phyloP scores from a whole-genome alignment of 53 echinoderm and acorn worm species.

The Apostichopus leukothele region DNA sequence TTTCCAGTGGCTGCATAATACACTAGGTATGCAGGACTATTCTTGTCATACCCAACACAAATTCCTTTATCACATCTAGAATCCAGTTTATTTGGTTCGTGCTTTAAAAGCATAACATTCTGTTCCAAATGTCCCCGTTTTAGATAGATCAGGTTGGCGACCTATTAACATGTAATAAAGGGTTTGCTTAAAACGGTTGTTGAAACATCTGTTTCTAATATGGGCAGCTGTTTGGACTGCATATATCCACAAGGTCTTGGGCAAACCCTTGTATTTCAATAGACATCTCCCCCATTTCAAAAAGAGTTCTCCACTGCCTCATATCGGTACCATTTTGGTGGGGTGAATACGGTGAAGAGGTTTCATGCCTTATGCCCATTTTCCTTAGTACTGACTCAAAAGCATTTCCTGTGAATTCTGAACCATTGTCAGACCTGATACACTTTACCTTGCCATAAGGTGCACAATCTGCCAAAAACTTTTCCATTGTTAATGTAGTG shows the following conservation, averaged over 20 bases:
- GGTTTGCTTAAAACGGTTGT: constrained; percentile 42
- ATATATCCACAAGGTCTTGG: constrained; percentile 47
- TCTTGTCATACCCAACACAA: constrained; percentile 46
- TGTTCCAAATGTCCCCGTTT: constrained; percentile 52
- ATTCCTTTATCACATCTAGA: constrained; percentile 36
- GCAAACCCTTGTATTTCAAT: background rate
- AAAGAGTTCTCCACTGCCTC: constrained; percentile 53
- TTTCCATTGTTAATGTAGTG: background rate
- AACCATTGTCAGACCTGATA: constrained; percentile 26
- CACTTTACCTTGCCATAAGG: constrained; percentile 20
- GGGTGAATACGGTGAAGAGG: constrained; percentile 50
- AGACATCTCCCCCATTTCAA: constrained; percentile 49
- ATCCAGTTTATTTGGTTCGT: constrained; percentile 38
- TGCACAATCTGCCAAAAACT: constrained; percentile 28
- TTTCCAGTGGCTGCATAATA: constrained; percentile 2
- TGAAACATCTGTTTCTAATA: constrained; percentile 51
- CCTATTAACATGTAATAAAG: constrained; percentile 38
- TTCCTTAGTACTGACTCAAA: constrained; percentile 13
- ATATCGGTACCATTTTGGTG: constrained; percentile 59
- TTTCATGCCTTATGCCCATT: constrained; percentile 41
- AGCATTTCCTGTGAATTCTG: constrained; percentile 41
- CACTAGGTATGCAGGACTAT: constrained; percentile 52
- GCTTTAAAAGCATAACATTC: constrained; percentile 52
- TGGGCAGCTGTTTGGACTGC: constrained; percentile 46
- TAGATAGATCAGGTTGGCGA: constrained; percentile 37